Evolutionary conservation across 2,113 vertebrate genomes (phyloP).

Genomic region (Arizona elegans): DNA sequence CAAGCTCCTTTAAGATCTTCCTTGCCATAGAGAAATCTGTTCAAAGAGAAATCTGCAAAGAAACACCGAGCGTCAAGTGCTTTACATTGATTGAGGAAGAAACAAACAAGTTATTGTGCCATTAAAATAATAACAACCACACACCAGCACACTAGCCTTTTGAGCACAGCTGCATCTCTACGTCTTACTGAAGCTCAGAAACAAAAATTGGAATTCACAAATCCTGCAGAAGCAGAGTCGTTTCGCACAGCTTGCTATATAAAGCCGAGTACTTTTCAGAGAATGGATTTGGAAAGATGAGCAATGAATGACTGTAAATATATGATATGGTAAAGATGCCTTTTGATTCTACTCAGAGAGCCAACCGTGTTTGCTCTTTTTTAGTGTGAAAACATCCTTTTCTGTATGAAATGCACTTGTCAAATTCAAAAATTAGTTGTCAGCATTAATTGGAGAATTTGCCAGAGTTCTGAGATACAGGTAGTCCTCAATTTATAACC

Average conservation of each 20-base stretch:
- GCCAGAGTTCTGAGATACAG: neutral
- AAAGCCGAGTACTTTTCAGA: neutral
- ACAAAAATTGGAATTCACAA: neutral
- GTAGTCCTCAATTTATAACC: neutral
- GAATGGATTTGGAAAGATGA: neutral
- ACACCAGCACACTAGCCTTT: neutral
- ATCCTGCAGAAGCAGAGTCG: neutral
- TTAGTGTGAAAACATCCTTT: neutral
- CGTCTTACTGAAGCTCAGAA: neutral
- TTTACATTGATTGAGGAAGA: neutral
- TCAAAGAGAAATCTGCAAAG: slow-evolving; percentile 3
- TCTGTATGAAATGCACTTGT: neutral
- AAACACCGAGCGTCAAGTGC: neutral
- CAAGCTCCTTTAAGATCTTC: neutral
- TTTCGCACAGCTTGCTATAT: neutral
- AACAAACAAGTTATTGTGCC: neutral
- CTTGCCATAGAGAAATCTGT: neutral
- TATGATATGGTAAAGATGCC: too few relatives aligned
- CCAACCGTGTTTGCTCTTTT: neutral
- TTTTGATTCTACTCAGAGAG: neutral
- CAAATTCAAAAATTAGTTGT: neutral
- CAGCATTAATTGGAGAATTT: neutral
- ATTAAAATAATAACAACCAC: neutral
- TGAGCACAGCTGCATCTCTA: neutral
- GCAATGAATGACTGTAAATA: neutral